phyloP scores from a whole-genome alignment of 2,797 vertebrate species.

The Hydrophis major region DNA sequence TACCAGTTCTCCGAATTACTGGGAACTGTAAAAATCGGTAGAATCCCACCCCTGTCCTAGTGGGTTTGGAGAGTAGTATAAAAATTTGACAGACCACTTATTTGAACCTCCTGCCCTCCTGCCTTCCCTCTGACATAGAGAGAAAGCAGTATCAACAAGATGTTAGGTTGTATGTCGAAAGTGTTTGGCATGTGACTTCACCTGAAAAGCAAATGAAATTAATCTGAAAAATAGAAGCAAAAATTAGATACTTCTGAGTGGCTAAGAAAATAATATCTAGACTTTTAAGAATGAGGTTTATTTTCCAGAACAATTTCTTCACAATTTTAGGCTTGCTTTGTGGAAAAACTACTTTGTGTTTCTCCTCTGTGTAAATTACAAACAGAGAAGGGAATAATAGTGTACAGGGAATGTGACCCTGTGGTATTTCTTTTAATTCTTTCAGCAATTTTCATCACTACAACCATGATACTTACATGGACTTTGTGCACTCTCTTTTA shows the following conservation, averaged over 20 bases:
- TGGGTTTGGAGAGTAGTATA: not conserved
- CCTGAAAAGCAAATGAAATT: not conserved
- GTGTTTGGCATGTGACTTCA: not conserved
- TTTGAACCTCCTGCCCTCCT: not conserved
- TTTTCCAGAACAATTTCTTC: not conserved
- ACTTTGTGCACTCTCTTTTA: not conserved
- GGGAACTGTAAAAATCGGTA: no score
- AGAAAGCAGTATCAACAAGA: not conserved
- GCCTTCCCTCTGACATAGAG: not conserved
- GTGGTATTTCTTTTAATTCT: not conserved
- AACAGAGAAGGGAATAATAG: not conserved
- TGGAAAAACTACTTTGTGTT: not conserved
- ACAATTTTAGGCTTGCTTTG: not conserved
- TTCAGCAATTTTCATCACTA: not conserved
- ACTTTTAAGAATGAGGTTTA: not conserved
- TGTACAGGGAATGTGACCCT: not conserved
- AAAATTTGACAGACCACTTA: not conserved
- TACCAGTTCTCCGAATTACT: no score
- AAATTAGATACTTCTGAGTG: not conserved
- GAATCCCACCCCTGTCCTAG: not conserved
- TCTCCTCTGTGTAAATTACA: not conserved
- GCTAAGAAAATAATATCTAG: not conserved
- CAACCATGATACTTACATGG: not conserved
- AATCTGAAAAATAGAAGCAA: not conserved
- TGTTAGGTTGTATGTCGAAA: not conserved